phyloP scores from a whole-genome alignment of 2,797 vertebrate species.

The Thripadectes ignobilis region DNA sequence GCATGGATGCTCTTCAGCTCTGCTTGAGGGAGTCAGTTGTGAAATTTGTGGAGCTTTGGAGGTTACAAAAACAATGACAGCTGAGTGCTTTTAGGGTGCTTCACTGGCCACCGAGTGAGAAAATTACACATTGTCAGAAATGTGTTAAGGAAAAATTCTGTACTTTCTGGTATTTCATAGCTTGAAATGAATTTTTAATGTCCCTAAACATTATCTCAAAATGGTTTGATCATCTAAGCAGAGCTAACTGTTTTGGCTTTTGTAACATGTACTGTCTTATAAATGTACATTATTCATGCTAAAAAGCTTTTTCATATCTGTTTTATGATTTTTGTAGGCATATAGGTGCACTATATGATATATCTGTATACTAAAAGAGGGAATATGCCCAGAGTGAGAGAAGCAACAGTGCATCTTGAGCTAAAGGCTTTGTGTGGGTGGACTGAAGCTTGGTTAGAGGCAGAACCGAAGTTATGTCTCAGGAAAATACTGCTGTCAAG shows the following conservation, averaged over 20 bases:
- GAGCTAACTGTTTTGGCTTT: background rate
- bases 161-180: constrained; percentile 25
- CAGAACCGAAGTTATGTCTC: background rate
- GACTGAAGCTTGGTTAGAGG: background rate
- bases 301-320: background rate
- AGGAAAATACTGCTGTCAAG: background rate
- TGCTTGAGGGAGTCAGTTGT: background rate
- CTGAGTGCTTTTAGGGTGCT: background rate
- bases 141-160: background rate
- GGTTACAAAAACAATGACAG: background rate
- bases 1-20: background rate
- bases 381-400: background rate
- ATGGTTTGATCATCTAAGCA: constrained; percentile 6
- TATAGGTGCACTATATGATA: background rate
- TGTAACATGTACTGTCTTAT: background rate
- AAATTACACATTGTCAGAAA: constrained; percentile 41
- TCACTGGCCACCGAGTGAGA: background rate
- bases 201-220: constrained; percentile 26
- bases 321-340: background rate
- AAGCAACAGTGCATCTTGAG: background rate
- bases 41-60: background rate
- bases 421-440: background rate
- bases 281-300: background rate
- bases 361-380: background rate
- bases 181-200: constrained; percentile 32